A percentile compares a stretch with the other conserved stretches of the same genome.
phyloP scores from a whole-genome alignment of 1,140 invertebrate genomes.

The Drosophila jambulina region DNA sequence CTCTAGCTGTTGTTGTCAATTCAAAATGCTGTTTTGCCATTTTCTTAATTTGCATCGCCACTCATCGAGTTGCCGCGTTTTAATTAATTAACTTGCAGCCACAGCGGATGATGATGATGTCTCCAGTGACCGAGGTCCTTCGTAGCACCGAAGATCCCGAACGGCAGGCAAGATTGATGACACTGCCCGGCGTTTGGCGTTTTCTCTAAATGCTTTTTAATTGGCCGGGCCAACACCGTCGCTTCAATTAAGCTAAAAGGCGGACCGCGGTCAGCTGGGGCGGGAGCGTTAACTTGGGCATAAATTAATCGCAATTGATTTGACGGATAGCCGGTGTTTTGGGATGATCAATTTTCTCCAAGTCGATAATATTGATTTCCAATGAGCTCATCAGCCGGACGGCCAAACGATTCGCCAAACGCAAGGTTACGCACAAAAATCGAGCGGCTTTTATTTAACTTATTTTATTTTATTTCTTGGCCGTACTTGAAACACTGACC shows the following conservation, averaged over 20 bases:
- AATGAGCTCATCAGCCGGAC: conserved; percentile 47
- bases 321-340: conserved; percentile 47
- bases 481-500: conserved; percentile 58
- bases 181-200: conserved; percentile 50
- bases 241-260: conserved; percentile 77
- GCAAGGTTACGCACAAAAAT: conserved; percentile 42
- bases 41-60: conserved; percentile 82
- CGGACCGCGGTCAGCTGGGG: conserved; percentile 14
- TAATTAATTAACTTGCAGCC: conserved; percentile 56
- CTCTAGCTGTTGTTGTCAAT: conserved; percentile 41
- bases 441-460: conserved; percentile 25
- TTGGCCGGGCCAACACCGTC: conserved; percentile 46
- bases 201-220: conserved; percentile 76
- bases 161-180: conserved; percentile 69
- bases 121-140: conserved; percentile 74
- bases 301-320: conserved; percentile 68
- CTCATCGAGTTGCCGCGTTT: conserved; percentile 42
- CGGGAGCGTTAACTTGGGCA: conserved; percentile 29
- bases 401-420: conserved; percentile 29
- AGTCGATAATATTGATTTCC: conserved; percentile 24
- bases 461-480: conserved; percentile 17
- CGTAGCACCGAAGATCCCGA: conserved; percentile 25
- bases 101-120: conserved; percentile 34
- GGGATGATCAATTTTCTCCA: conserved; percentile 17
- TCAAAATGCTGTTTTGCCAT: conserved; percentile 68